Percentiles rank a stretch among this genome's conserved stretches.
These are phyloP conservation scores for Mastomys coucha DNA, from an alignment of 2,113 vertebrate species.

Conservation along the genomic window DNA sequence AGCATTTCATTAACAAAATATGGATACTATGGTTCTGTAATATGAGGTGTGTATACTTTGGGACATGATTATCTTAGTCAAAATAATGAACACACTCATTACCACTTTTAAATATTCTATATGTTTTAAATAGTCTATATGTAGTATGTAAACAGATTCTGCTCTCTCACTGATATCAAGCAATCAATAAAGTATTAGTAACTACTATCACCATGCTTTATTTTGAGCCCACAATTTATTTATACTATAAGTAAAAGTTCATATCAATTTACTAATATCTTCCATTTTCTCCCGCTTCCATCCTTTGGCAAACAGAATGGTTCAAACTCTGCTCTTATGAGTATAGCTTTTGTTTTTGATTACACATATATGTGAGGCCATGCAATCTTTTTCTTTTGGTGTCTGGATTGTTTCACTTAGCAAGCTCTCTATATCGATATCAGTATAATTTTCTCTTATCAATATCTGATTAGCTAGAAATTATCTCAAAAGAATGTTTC, in stretches of 20 bases:
- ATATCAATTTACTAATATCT: neutral
- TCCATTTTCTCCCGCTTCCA: neutral
- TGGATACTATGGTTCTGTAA: neutral
- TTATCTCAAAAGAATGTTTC: constrained; percentile 48
- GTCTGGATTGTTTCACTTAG: neutral
- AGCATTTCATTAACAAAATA: neutral
- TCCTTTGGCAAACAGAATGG: neutral
- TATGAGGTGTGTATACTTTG: neutral
- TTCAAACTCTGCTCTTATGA: neutral
- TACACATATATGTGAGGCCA: neutral
- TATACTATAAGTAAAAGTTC: neutral
- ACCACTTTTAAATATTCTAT: neutral
- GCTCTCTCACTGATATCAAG: neutral
- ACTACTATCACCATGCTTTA: neutral
- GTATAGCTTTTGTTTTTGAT: neutral
- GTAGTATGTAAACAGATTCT: neutral
- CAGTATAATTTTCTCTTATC: constrained; percentile 36
- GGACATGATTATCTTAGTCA: neutral
- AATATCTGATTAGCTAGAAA: constrained; percentile 42
- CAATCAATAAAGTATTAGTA: neutral
- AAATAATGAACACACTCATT: neutral
- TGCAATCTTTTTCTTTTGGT: neutral
- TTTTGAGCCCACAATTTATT: neutral
- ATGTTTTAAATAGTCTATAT: neutral
- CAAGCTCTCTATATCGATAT: neutral